Evolutionary conservation across 1,140 invertebrate species (phyloP), one percentile per base, ranked within the genome.

Genomic region (Megalopta genalis): DNA sequence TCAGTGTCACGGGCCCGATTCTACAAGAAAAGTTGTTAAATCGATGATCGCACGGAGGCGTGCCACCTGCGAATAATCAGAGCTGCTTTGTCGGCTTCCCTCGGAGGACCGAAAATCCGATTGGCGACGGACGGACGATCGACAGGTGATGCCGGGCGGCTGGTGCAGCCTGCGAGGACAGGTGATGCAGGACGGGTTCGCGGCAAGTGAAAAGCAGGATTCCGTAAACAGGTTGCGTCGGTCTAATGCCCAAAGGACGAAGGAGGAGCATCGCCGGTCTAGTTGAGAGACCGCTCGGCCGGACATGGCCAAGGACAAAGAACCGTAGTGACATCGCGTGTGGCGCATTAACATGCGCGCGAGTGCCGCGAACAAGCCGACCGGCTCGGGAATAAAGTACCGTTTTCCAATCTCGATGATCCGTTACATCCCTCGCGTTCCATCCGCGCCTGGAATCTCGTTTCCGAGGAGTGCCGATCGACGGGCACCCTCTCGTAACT

Each of bases 361-460:
- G 78, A 71, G 80, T 74, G 75, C 59, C 64, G 75, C 77, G 46
- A 72, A 27, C 69, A 62, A 27, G 57, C 73, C 32, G 39, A 52
- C 73, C 32, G 39, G 59, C 77, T n/a, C 66, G 60, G 72, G 79
- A 82, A 84, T 83, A 78, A 86, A 83, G 85, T 88, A 87, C 82
- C 87, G 88, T 89, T 90, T 32, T 87, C 81, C 86, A 85, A 88
- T 88, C 86, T 86, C 77, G 84, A 77, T 82, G 86, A 79, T 84
- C 88, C 88, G 87, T 90, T 90, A 89, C 79, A 76, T 87, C 79
- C 83, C 79, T 64, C 64, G 77, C 86, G 84, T 86, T 80, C 81
- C 72, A 57, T 63, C 73, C 66, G n/a, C 57, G 39, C 54, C 57
- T 74, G 80, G 68, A 78, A 82, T 67, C 73, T 74, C 75, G 66